These are phyloP conservation scores for Myzus persicae DNA, from an alignment of 1,140 invertebrate genomes.

Conservation along the genomic window DNA sequence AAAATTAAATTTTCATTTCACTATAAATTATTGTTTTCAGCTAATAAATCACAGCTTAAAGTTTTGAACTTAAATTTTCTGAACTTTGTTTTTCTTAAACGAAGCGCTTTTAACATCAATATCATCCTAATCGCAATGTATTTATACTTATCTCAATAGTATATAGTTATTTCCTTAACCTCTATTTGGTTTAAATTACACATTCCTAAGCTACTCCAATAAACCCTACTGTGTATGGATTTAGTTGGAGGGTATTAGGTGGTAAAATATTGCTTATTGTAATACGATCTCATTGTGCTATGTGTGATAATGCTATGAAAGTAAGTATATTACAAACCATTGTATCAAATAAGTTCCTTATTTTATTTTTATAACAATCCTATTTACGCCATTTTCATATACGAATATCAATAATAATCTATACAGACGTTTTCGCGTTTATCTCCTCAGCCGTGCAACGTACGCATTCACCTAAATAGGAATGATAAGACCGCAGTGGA, in stretches of 20 bases:
- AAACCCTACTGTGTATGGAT: not conserved
- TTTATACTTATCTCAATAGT: not conserved
- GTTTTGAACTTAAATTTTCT: not conserved
- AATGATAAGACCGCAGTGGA: not conserved
- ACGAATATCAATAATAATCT: not conserved
- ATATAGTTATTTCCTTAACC: not conserved
- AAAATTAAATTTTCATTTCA: not conserved
- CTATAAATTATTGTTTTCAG: not conserved
- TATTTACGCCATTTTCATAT: not conserved
- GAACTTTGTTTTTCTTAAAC: not conserved
- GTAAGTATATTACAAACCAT: not conserved
- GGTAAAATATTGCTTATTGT: not conserved
- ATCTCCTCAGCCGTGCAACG: not conserved
- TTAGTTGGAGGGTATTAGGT: not conserved
- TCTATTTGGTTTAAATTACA: not conserved
- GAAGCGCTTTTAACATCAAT: not conserved
- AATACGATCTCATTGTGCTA: not conserved
- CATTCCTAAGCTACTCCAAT: not conserved
- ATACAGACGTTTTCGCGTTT: not conserved
- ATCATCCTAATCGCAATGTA: not conserved
- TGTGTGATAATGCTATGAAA: not conserved
- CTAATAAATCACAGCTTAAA: not conserved
- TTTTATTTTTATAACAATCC: not conserved
- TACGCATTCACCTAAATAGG: not conserved
- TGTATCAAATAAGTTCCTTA: not conserved